A percentile compares a stretch with the other conserved stretches of the same genome.
phyloP scores from a whole-genome alignment of 2,797 vertebrate genomes.

The Alfaro cultratus region DNA sequence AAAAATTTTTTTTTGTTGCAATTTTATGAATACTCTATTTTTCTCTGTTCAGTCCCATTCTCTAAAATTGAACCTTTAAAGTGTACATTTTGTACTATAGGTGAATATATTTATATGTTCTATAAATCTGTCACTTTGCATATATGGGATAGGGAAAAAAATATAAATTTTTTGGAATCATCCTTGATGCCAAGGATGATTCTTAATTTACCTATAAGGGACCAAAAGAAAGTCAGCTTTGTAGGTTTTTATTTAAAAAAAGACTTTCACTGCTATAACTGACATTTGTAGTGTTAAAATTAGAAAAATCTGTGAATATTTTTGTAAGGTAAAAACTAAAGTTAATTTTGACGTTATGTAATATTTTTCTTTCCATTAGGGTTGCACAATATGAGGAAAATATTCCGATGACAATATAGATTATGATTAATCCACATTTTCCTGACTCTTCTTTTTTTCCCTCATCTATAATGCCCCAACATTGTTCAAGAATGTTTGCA shows the following conservation, averaged over 20 bases:
- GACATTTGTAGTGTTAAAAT: not conserved
- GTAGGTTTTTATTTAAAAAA: not conserved
- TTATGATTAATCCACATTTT: not conserved
- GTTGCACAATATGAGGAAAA: not conserved
- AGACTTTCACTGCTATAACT: not conserved
- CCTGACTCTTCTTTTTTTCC: not conserved
- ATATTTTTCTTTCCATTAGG: not conserved
- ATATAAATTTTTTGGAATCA: not conserved
- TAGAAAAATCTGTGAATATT: not conserved
- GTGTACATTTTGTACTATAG: not conserved
- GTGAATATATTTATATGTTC: not conserved
- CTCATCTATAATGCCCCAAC: not conserved
- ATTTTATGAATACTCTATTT: not conserved
- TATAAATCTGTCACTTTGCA: not conserved
- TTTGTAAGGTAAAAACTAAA: not conserved
- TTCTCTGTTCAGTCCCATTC: not conserved
- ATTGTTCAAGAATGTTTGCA: not conserved
- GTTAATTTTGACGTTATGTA: not conserved
- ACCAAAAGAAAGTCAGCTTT: not conserved
- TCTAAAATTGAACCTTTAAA: not conserved
- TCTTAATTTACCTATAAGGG: not conserved
- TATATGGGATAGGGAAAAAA: not conserved
- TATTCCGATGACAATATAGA: not conserved
- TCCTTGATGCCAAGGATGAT: not conserved
- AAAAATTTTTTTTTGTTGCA: not conserved